Base-by-base conservation (phyloP, 2,888 invertebrate genomes). In the Platerodrilus igneus region DNA sequence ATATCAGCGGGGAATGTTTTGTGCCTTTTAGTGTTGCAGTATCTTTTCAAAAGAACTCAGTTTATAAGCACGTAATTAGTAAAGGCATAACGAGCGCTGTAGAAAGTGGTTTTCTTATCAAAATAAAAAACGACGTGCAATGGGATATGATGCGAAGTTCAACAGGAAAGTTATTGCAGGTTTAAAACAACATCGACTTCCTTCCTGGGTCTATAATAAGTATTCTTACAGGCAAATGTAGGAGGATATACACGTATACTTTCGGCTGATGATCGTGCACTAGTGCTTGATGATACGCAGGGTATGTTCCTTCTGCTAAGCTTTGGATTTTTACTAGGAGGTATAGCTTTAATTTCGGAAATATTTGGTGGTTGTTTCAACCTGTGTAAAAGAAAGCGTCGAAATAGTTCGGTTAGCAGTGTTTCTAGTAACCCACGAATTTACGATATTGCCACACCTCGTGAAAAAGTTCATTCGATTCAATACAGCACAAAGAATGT, bases 271-370 rank as follows among this genome's bases (percentile, higher is more conserved):
- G 86, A 88, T 58, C 75, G 84, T 45, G 81, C 83, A 13, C 62
- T 88, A n/a, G 81, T 82, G 1, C 67, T 86, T 17, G 86, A 83
- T 55, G 88, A 88, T 47, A 86, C 85, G 0, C 85, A 86, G 66
- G 88, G 88, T 6, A 87, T 86, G 83, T 87, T 86, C 57, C 64
- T 87, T 2, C 70, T 88, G 1, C 69, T 87, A 49, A 83, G 72
- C 3, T 75, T 79, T 23, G 88, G 88, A 0, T 82, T 83, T 57
- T 57, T 81, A 0, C 58, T 82, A 15, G 86, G 79, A 3, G 74
- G 72, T 0, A 67, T 76, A 2, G 76, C 78, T 3, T 65, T 86
- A 6, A 52, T 80, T 8, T 78, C 82, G 0, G 87, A 87, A 69
- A 79, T 79, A 69, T 76, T 83, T 56, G 81, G 83, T 11, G 83